Evolutionary conservation across 2,113 vertebrate species (phyloP).

Genomic region (Coturnix japonica): DNA sequence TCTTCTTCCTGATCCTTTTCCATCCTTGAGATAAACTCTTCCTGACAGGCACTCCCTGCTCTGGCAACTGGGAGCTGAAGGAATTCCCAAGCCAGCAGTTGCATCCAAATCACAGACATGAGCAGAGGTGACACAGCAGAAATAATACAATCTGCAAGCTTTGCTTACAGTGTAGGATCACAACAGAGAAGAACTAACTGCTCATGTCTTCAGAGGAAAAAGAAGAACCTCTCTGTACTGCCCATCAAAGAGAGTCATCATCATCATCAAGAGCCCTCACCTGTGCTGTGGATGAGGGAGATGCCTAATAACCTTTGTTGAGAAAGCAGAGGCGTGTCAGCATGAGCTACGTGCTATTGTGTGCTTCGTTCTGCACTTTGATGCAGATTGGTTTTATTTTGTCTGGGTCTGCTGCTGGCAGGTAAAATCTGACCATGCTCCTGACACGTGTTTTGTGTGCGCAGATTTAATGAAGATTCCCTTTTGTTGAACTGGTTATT

Average conservation of each 20-base stretch:
- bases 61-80: slow-evolving; percentile 4
- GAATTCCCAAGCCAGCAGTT: not conserved
- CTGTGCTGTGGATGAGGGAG: not conserved
- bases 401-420: not conserved
- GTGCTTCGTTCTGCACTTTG: not conserved
- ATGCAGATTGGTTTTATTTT: not conserved
- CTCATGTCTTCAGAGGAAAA: not conserved
- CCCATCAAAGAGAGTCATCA: too few species aligned
- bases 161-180: not conserved
- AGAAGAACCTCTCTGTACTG: not conserved
- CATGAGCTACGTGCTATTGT: not conserved
- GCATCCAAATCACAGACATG: not conserved
- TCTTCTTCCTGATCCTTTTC: not conserved
- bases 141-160: not conserved
- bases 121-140: not conserved
- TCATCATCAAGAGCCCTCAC: too few species aligned
- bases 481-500: not conserved
- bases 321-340: not conserved
- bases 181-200: not conserved
- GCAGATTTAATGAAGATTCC: not conserved
- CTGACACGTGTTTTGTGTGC: not conserved
- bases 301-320: not conserved
- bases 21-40: not conserved
- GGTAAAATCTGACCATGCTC: not conserved
- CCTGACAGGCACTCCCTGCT: slow-evolving; percentile 5